Evolutionary conservation across 2,888 invertebrate species (phyloP).

Genomic region (Lochmaea crataegi): DNA sequence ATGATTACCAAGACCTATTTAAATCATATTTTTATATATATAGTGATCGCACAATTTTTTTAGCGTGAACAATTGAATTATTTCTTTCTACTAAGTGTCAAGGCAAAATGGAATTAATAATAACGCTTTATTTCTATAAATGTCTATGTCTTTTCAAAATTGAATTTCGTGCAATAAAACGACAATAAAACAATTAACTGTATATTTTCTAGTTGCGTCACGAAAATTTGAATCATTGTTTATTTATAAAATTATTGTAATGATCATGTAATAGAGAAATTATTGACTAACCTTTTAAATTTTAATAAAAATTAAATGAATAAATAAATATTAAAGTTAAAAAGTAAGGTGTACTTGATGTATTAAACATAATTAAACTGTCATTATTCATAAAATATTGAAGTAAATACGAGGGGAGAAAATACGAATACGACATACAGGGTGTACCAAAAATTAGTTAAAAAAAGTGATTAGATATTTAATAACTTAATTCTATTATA

Average conservation of each 20-base stretch:
- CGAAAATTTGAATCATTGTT: conserved; percentile 6
- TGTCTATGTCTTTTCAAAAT: not conserved
- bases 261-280: conserved; percentile 10
- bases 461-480: not conserved
- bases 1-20: conserved; percentile 39
- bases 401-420: too few relatives aligned
- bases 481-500: not conserved
- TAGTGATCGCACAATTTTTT: conserved; percentile 39
- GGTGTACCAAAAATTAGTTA: too few relatives aligned
- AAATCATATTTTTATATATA: conserved; percentile 35
- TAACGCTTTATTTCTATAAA: conserved; percentile 29
- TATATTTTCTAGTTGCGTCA: conserved; percentile 5
- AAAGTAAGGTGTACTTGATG: not conserved
- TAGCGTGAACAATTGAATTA: conserved; percentile 39
- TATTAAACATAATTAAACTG: not conserved
- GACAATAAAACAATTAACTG: not conserved
- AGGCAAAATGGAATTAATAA: conserved; percentile 29
- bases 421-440: too few relatives aligned
- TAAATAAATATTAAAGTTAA: not conserved
- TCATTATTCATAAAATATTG: too few relatives aligned
- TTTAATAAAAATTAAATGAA: not conserved
- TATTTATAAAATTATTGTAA: conserved; percentile 14
- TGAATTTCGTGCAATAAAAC: conserved; percentile 6
- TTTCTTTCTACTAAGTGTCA: conserved; percentile 32
- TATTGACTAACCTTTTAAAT: not conserved